Percentiles rank a stretch among this genome's conserved stretches.
Conservation (phyloP, 2,888 invertebrate species). For the Rhagium mordax region DNA sequence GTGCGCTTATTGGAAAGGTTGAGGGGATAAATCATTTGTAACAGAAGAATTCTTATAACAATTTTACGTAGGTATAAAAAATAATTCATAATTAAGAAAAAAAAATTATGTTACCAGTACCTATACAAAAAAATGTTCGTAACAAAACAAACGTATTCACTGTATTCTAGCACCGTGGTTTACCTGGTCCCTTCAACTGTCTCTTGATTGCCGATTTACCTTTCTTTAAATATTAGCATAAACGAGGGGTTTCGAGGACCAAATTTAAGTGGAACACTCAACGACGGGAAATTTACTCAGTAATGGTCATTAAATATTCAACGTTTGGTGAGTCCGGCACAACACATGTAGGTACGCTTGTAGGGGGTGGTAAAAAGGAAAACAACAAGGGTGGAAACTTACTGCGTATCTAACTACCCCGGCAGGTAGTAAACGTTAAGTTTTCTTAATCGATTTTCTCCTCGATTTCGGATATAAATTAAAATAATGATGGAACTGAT, state of each 20-base stretch:
- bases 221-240: constrained; percentile 28
- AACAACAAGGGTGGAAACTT: background rate
- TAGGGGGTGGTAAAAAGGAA: background rate
- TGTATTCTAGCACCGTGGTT: background rate
- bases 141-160: too few relatives aligned
- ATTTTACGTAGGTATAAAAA: too few relatives aligned
- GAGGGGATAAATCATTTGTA: too few relatives aligned
- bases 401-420: background rate
- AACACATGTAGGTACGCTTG: background rate
- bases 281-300: constrained; percentile 36
- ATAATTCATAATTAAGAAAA: too few relatives aligned
- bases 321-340: constrained; percentile 23
- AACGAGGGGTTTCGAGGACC: background rate
- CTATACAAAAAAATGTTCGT: too few relatives aligned
- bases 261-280: constrained; percentile 28
- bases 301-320: constrained; percentile 44
- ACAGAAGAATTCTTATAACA: too few relatives aligned
- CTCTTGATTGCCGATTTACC: constrained; percentile 1
- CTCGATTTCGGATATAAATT: background rate
- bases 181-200: background rate
- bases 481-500: too few relatives aligned
- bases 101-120: too few relatives aligned
- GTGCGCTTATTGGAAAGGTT: too few relatives aligned
- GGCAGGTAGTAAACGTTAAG: background rate
- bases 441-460: background rate